Percentiles rank a stretch among this genome's conserved stretches.
These are phyloP conservation scores for Sphecodes monilicornis DNA, from an alignment of 2,888 invertebrate species.

Conservation along the genomic window DNA sequence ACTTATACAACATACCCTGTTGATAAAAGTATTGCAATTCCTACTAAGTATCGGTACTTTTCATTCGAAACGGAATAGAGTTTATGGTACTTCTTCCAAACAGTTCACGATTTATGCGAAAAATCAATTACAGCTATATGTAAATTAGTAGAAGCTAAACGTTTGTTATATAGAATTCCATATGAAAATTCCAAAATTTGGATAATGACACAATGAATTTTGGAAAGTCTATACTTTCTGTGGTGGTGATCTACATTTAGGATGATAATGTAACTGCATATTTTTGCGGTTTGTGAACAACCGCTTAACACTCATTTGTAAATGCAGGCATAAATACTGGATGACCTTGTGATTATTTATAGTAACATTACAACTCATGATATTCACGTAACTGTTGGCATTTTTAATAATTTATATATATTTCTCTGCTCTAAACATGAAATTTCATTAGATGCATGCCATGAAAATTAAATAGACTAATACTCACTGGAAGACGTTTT, in stretches of 20 bases:
- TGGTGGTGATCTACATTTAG: not conserved
- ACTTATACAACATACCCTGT: too few relatives aligned
- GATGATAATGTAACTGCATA: not conserved
- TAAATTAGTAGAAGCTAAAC: too few relatives aligned
- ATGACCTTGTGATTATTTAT: not conserved
- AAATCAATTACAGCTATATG: too few relatives aligned
- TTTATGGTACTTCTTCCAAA: too few relatives aligned
- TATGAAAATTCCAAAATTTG: too few relatives aligned
- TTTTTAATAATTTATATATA: not conserved
- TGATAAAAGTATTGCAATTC: too few relatives aligned
- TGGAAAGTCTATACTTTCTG: not conserved
- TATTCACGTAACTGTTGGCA: not conserved
- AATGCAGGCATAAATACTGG: not conserved
- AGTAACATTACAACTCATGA: not conserved
- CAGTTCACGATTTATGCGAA: too few relatives aligned
- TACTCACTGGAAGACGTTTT: too few relatives aligned
- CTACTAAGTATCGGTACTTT: too few relatives aligned
- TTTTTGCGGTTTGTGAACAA: not conserved
- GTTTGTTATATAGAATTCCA: not conserved
- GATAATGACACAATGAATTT: too few relatives aligned
- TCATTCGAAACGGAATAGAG: too few relatives aligned
- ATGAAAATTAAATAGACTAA: not conserved
- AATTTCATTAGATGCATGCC: not conserved
- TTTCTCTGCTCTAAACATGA: not conserved
- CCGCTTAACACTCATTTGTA: too few relatives aligned